Percentiles rank a stretch among this genome's conserved stretches.
Evolutionary conservation across 1,140 invertebrate genomes (phyloP).

Genomic region (Saccostrea echinata): DNA sequence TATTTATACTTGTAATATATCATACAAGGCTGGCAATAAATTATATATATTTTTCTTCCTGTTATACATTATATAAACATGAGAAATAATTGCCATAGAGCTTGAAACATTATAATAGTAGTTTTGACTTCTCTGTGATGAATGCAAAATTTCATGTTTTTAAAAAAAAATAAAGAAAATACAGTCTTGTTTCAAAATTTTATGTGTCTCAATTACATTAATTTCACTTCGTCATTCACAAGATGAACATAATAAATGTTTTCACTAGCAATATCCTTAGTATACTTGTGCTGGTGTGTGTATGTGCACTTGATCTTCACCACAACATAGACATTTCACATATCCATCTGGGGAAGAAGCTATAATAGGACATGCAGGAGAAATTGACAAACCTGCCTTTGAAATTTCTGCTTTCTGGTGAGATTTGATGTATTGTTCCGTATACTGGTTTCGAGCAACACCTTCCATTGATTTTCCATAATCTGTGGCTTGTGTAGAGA

Average conservation of each 20-base stretch:
- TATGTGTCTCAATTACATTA: constrained; percentile 19
- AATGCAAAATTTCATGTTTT: no score
- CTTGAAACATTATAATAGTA: no score
- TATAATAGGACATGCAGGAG: not conserved
- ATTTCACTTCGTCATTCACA: constrained; percentile 12
- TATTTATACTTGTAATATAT: no score
- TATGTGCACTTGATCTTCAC: constrained; percentile 47
- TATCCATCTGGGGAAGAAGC: constrained; percentile 44
- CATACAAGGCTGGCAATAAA: no score
- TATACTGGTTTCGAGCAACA: constrained; percentile 11
- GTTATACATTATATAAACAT: no score
- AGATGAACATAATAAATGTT: no score
- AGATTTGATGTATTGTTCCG: not conserved
- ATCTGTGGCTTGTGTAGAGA: not conserved
- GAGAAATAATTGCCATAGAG: no score
- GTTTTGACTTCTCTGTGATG: no score
- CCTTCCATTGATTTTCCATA: constrained; percentile 27
- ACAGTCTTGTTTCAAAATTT: no score
- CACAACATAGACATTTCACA: constrained; percentile 46
- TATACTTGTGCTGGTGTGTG: constrained; percentile 7
- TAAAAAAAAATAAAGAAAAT: no score
- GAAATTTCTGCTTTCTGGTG: not conserved
- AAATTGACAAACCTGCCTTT: not conserved
- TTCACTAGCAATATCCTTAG: not conserved
- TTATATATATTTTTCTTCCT: no score